Percentiles rank a stretch among this genome's conserved stretches.
These are phyloP conservation scores for Cherax destructor DNA, from an alignment of 1,140 invertebrate species.

Conservation along the genomic window DNA sequence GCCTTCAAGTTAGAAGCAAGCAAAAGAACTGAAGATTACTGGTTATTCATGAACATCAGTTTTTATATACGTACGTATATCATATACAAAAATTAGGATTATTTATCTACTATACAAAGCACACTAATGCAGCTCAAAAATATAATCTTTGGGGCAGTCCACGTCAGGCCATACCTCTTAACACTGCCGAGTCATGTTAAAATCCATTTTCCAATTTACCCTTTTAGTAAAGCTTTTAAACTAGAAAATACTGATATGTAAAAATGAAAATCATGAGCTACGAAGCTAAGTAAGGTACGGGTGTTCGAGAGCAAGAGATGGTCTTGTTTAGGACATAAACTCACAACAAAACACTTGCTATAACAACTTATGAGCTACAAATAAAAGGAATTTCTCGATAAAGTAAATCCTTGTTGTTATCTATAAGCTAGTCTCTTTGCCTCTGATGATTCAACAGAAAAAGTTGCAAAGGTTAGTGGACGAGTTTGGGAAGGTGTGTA, in stretches of 20 bases:
- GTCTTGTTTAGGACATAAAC: neutral
- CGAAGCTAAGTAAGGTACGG: neutral
- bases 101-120: constrained; percentile 60
- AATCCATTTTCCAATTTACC: constrained; percentile 22
- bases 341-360: neutral
- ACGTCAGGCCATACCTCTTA: constrained; percentile 50
- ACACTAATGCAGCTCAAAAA: constrained; percentile 67
- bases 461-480: too few relatives aligned
- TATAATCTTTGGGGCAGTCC: constrained; percentile 62
- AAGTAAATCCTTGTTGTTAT: too few relatives aligned
- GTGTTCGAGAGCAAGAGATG: neutral
- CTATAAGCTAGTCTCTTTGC: too few relatives aligned
- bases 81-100: constrained; percentile 64
- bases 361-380: neutral
- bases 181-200: constrained; percentile 50
- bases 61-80: constrained; percentile 17
- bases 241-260: constrained; percentile 52
- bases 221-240: neutral
- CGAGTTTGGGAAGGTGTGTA: too few relatives aligned
- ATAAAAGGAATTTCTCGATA: neutral
- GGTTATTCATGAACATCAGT: constrained; percentile 33
- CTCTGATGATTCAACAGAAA: too few relatives aligned
- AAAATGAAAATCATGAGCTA: constrained; percentile 33
- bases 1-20: constrained; percentile 51
- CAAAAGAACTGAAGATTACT: constrained; percentile 49